These are phyloP conservation scores for Ophioderma brevispina DNA, from an alignment of 35 echinoderm and acorn worm species.

Conservation along the genomic window DNA sequence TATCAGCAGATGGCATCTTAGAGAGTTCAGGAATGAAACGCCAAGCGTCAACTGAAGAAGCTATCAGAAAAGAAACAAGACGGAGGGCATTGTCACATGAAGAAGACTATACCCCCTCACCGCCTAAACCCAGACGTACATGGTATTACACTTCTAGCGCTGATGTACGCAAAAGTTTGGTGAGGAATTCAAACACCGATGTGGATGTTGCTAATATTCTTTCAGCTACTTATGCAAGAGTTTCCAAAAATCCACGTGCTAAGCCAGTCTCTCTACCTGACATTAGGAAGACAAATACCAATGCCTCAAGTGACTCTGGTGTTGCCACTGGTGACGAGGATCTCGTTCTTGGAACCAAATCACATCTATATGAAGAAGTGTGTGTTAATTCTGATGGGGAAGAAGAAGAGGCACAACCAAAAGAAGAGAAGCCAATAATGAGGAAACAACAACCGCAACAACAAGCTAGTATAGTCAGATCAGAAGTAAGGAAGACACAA, in stretches of 20 bases:
- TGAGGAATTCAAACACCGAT: conserved; percentile 33
- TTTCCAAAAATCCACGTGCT: conserved; percentile 34
- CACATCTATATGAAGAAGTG: conserved; percentile 70
- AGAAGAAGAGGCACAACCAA: background rate
- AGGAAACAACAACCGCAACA: conserved; percentile 5
- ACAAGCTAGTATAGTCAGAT: conserved; percentile 7
- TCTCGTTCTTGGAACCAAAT: background rate
- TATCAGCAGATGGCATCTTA: conserved; percentile 48
- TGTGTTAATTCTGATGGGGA: conserved; percentile 12
- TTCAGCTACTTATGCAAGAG: conserved; percentile 59
- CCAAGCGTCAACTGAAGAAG: conserved; percentile 8
- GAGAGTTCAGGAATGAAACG: background rate
- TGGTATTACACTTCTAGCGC: conserved; percentile 90
- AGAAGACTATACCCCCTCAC: conserved; percentile 3
- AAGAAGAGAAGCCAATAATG: conserved; percentile 30
- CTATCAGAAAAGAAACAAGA: background rate
- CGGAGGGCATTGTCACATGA: background rate
- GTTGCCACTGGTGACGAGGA: conserved; percentile 67
- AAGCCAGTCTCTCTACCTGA: conserved; percentile 17
- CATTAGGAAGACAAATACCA: conserved; percentile 53
- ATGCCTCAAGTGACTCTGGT: conserved; percentile 76
- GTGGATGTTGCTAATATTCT: conserved; percentile 18
- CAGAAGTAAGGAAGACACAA: conserved; percentile 41
- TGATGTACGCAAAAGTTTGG: conserved; percentile 70
- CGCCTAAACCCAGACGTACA: conserved; percentile 79